Evolutionary conservation across 2,888 invertebrate species (phyloP).

Genomic region (Ectobius pallidus): DNA sequence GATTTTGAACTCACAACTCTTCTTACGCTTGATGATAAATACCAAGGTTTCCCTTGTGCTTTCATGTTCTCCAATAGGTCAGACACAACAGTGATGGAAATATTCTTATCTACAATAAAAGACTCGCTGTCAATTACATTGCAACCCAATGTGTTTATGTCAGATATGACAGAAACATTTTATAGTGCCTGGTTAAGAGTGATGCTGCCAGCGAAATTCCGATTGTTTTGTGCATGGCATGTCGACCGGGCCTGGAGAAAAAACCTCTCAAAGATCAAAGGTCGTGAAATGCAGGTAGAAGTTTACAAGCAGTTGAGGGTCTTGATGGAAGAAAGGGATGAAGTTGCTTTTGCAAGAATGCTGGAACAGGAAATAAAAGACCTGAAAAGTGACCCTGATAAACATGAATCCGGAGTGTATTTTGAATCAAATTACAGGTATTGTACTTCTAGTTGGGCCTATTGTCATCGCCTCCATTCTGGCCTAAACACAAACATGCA

Average conservation of each 20-base stretch:
- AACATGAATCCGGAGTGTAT: slow-evolving; percentile 42
- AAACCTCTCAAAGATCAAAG: slow-evolving; percentile 44
- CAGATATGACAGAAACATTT: slow-evolving; percentile 40
- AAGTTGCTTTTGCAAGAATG: slow-evolving; percentile 40
- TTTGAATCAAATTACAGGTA: slow-evolving; percentile 40
- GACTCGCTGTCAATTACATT: neutral
- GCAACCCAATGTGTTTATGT: too few species aligned
- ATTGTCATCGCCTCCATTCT: slow-evolving; percentile 42
- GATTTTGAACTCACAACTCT: slow-evolving; percentile 45
- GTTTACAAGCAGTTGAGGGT: slow-evolving; percentile 41
- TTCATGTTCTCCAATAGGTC: slow-evolving; percentile 45
- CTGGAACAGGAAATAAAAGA: neutral
- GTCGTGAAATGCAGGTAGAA: slow-evolving; percentile 40
- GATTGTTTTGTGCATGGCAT: slow-evolving; percentile 42
- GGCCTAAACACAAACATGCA: slow-evolving; percentile 47
- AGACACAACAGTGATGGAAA: slow-evolving; percentile 42
- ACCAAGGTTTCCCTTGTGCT: slow-evolving; percentile 45
- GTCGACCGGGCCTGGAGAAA: slow-evolving; percentile 42
- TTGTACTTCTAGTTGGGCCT: slow-evolving; percentile 42
- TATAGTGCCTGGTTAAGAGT: slow-evolving; percentile 42
- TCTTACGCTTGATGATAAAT: slow-evolving; percentile 45
- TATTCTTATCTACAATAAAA: slow-evolving; percentile 44
- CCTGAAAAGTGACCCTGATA: slow-evolving; percentile 40
- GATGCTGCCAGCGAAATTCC: slow-evolving; percentile 26
- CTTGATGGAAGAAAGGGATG: slow-evolving; percentile 42